Base-by-base conservation (phyloP, 37 sponge, comb jelly and placozoan species). In the Theonella swinhoei region DNA sequence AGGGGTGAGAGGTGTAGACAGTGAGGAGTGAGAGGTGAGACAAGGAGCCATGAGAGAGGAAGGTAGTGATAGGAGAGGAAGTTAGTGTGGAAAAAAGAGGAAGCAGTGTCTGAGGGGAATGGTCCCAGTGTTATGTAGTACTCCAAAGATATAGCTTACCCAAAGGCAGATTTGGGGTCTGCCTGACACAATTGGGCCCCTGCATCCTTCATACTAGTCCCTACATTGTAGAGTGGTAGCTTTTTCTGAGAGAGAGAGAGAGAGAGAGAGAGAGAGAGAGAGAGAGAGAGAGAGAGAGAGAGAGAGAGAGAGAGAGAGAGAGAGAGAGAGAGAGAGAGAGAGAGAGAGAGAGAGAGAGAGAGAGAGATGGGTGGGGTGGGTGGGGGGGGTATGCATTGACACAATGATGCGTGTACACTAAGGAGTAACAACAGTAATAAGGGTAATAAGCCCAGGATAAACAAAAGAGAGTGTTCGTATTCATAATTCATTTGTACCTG, bases 191-290 rank as follows among this genome's bases (percentile, higher is more conserved):
- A 62, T 23, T 71, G 77, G 9, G 70, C 31, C 26, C 83, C 87
- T 58, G 80, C 75, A 25, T 87, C 83, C 70, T 70, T 59, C 85
- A 92, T 80, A 42, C 77, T 64, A 8, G 17, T 1, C n/a, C 85
- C 92, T 20, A 92, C 62, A 25, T 62, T 31, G 54, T 80, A 83
- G 58, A 76, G 71, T 0, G 92, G 92, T 0, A 88, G 65, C 58
- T 75, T 88, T 58, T 80, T 79, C 92, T 92, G 80, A 28, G 29
- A 67, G 68, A 67, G 68, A 67, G 73, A 36, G 39, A 28, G 14
- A 72, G 73, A 72, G 39, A 72, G 40, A 72, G 39, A 72, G 73
- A 72, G 60, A 75, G 78, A 77, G 64, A 30, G 78, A 33, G 64
- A 32, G 26, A 37, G 7, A 32, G 72, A 32, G 39, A 71, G 72